These are phyloP conservation scores for Xiphorhynchus elegans DNA, from an alignment of 2,113 vertebrate species.

Conservation along the genomic window DNA sequence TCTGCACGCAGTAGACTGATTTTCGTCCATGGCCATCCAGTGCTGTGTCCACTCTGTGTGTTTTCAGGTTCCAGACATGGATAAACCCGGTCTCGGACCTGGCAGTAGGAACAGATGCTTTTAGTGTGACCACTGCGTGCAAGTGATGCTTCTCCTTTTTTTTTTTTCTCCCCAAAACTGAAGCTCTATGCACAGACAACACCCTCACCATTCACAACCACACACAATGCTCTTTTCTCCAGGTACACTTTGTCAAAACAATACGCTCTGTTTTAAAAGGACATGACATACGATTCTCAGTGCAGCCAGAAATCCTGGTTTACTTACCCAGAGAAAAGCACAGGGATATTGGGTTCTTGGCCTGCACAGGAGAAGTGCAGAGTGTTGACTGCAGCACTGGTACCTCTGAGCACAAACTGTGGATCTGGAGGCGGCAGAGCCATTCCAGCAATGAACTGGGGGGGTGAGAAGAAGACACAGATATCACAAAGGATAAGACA, in stretches of 20 bases:
- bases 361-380: slow-evolving; percentile 82
- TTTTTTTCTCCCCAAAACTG: not conserved
- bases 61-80: slow-evolving; percentile 91
- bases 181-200: not conserved
- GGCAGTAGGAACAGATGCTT: not conserved
- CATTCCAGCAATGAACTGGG: slow-evolving; percentile 35
- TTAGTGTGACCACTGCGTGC: not conserved
- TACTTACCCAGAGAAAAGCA: slow-evolving; percentile 90
- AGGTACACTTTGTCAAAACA: not conserved
- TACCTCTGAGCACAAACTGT: slow-evolving; percentile 87
- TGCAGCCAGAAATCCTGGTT: not conserved
- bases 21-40: slow-evolving; percentile 85
- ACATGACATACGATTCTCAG: not conserved
- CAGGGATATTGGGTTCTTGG: slow-evolving; percentile 53
- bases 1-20: slow-evolving; percentile 85
- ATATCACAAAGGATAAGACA: not conserved
- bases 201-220: not conserved
- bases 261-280: not conserved
- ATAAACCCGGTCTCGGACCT: slow-evolving; percentile 86
- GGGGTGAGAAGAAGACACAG: not conserved
- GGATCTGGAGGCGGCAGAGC: slow-evolving; percentile 83
- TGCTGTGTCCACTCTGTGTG: slow-evolving; percentile 72
- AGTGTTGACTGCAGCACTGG: slow-evolving; percentile 80
- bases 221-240: not conserved
- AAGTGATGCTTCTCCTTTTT: not conserved